A percentile compares a stretch with the other conserved stretches of the same genome.
Evolutionary conservation across 2,888 invertebrate species (phyloP).

Genomic region (Melangyna quadrimaculata): DNA sequence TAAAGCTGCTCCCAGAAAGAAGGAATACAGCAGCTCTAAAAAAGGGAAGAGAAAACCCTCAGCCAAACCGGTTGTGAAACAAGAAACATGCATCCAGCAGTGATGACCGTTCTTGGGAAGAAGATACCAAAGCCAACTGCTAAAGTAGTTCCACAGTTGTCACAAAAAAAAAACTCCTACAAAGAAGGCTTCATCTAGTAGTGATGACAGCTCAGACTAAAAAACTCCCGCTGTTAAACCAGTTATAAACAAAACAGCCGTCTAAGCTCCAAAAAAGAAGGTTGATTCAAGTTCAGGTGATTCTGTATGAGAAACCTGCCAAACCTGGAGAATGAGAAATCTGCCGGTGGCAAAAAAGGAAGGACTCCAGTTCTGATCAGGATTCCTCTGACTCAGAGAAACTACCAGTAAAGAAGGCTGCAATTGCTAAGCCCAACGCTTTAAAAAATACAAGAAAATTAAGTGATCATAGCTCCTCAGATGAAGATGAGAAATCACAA

Average conservation of each 20-base stretch:
- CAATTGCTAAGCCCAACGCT: constrained; percentile 72
- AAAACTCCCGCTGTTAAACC: constrained; percentile 74
- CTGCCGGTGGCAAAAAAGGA: constrained; percentile 70
- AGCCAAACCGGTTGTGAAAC: constrained; percentile 55
- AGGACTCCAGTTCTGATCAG: constrained; percentile 71
- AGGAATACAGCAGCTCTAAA: constrained; percentile 74
- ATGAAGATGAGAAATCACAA: constrained; percentile 74
- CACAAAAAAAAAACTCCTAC: constrained; percentile 15
- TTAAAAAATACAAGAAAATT: constrained; percentile 79
- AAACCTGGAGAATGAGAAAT: constrained; percentile 78
- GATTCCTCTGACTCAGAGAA: constrained; percentile 67
- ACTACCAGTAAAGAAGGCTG: constrained; percentile 73
- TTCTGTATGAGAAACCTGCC: too few species aligned
- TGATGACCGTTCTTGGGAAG: constrained; percentile 73
- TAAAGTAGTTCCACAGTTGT: not conserved
- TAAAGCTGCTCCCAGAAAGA: constrained; percentile 68
- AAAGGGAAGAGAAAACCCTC: constrained; percentile 57
- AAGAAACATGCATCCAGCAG: constrained; percentile 73
- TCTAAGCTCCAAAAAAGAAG: constrained; percentile 75
- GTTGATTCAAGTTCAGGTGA: constrained; percentile 81
- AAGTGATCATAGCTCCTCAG: constrained; percentile 81
- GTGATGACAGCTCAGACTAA: constrained; percentile 75
- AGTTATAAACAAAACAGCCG: constrained; percentile 34
- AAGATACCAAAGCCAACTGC: constrained; percentile 17
- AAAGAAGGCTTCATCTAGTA: constrained; percentile 73